These are phyloP conservation scores for Drosophila barbarae DNA, from an alignment of 2,888 invertebrate genomes.

Conservation along the genomic window DNA sequence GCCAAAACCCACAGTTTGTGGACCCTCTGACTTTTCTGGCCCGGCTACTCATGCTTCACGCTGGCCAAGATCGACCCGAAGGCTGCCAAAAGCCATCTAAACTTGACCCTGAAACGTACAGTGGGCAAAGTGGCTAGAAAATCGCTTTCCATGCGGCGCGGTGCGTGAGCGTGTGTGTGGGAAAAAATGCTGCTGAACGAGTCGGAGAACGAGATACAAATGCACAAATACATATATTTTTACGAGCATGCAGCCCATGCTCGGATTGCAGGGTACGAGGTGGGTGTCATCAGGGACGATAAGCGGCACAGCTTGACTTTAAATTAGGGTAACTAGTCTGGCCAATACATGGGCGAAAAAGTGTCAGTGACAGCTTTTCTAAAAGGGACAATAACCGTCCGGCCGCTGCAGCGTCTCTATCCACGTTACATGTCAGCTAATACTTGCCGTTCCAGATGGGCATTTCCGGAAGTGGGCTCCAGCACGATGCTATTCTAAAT, in stretches of 20 bases:
- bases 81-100: constrained; percentile 31
- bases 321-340: constrained; percentile 22
- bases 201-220: constrained; percentile 9
- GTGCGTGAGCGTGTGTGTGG: constrained; percentile 21
- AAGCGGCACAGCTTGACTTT: constrained; percentile 21
- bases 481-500: constrained; percentile 1
- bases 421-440: constrained; percentile 1
- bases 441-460: background rate
- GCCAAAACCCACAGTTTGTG: background rate
- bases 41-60: background rate
- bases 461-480: constrained; percentile 3
- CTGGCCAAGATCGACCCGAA: constrained; percentile 29
- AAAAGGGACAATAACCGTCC: background rate
- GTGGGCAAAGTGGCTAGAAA: constrained; percentile 2
- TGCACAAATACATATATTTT: background rate
- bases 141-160: background rate
- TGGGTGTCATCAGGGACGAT: constrained; percentile 18
- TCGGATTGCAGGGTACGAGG: constrained; percentile 20
- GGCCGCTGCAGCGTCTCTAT: background rate
- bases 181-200: constrained; percentile 21
- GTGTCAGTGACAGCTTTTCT: constrained; percentile 17
- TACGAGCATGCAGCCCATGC: constrained; percentile 1
- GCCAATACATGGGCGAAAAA: background rate
- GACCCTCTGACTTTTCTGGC: background rate
- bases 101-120: constrained; percentile 32